These are phyloP conservation scores for Aleiodes sp. DNA, from an alignment of 1,140 invertebrate genomes.

Conservation along the genomic window DNA sequence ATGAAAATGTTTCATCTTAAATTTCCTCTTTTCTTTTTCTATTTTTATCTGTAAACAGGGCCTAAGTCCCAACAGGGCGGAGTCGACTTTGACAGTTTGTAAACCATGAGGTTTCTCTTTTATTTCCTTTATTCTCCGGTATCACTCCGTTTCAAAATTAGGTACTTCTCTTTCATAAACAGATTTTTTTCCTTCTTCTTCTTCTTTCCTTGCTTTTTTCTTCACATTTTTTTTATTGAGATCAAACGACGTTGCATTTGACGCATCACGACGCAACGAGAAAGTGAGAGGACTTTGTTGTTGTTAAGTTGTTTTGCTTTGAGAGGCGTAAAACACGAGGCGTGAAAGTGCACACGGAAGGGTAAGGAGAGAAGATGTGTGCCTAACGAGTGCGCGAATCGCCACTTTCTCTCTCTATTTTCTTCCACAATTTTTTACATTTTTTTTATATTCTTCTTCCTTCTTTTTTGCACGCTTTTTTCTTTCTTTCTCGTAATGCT, in stretches of 20 bases:
- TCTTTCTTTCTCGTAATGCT: not conserved
- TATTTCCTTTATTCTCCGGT: no score
- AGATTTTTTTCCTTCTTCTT: no score
- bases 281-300: not conserved
- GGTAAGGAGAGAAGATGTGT: constrained; percentile 27
- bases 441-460: no score
- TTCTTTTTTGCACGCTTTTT: no score
- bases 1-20: no score
- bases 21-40: no score
- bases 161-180: not conserved
- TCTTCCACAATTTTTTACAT: no score
- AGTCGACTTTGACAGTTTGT: no score
- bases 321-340: constrained; percentile 22
- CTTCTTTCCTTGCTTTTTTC: no score
- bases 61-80: no score
- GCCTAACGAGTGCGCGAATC: constrained; percentile 20
- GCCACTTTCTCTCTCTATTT: not conserved
- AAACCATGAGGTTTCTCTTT: no score
- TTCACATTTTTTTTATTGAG: constrained; percentile 11
- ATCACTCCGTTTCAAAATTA: not conserved
- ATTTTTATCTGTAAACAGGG: no score
- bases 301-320: constrained; percentile 6
- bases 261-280: not conserved
- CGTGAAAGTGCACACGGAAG: not conserved
- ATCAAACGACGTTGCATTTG: not conserved